Conservation (phyloP, 2,113 vertebrate species). For the Microcebus tavaratra region DNA sequence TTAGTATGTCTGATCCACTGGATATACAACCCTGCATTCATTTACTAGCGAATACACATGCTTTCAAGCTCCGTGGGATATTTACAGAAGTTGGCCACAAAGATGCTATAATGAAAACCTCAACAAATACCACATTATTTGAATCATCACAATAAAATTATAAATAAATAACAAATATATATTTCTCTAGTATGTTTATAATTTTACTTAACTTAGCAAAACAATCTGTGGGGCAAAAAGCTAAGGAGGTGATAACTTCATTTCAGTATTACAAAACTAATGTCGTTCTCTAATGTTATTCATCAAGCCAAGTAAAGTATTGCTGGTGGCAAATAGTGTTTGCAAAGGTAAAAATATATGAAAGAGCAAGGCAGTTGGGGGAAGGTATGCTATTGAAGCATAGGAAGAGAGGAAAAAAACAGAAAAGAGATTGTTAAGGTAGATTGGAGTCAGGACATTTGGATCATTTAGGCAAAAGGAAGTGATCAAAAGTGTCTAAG, state of each 20-base stretch:
- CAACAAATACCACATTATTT: not conserved
- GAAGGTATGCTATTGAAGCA: not conserved
- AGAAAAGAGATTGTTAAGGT: not conserved
- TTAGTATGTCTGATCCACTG: not conserved
- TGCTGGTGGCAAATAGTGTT: not conserved
- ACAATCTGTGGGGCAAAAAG: not conserved
- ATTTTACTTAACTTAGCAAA: conserved; percentile 44
- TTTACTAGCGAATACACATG: not conserved
- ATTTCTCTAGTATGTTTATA: not conserved
- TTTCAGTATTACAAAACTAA: not conserved
- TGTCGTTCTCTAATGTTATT: not conserved
- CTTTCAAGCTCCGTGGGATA: not conserved
- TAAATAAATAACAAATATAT: conserved; percentile 6
- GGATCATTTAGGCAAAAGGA: not conserved
- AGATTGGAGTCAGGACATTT: not conserved
- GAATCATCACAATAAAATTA: not conserved
- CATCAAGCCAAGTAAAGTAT: not conserved
- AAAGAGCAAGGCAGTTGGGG: not conserved
- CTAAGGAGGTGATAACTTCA: not conserved
- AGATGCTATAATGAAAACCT: conserved; percentile 3
- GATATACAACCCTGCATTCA: not conserved
- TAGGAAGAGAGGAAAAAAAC: not conserved
- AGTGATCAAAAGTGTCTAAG: not conserved
- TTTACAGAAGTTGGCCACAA: conserved; percentile 34
- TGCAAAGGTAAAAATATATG: not conserved